phyloP scores from a whole-genome alignment of 1,140 invertebrate genomes.

The Macrotrachela quadricornifera region DNA sequence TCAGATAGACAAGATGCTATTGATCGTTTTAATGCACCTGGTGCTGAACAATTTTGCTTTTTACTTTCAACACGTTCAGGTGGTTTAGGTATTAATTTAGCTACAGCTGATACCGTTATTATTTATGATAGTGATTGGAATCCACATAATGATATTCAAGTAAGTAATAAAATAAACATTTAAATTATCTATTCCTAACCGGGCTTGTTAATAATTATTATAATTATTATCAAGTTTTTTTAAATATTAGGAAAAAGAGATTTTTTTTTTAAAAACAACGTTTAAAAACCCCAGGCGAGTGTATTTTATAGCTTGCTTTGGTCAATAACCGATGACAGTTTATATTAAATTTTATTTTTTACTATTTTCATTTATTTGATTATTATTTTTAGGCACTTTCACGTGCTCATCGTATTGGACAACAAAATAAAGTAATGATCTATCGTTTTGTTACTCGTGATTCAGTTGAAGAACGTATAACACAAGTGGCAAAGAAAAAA shows the following conservation, averaged over 20 bases:
- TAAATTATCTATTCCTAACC: too few relatives aligned
- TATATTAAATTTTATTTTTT: too few relatives aligned
- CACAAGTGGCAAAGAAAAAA: slow-evolving; percentile 87
- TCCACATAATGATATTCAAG: slow-evolving; percentile 96
- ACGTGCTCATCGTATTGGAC: slow-evolving; percentile 92
- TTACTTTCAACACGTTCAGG: slow-evolving; percentile 88
- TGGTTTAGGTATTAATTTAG: slow-evolving; percentile 93
- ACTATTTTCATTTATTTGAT: background rate
- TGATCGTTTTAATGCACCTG: slow-evolving; percentile 58
- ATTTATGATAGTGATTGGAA: slow-evolving; percentile 99
- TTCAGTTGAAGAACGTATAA: slow-evolving; percentile 94
- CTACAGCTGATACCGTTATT: slow-evolving; percentile 95
- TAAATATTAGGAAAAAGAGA: too few relatives aligned
- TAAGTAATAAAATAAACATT: slow-evolving; percentile 9
- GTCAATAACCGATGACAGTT: too few relatives aligned
- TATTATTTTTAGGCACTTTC: slow-evolving; percentile 54
- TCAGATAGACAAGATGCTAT: slow-evolving; percentile 86
- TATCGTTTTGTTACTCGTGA: slow-evolving; percentile 98
- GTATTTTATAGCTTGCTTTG: too few relatives aligned
- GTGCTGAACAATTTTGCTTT: slow-evolving; percentile 85
- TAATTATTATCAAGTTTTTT: too few relatives aligned
- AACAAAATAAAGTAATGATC: slow-evolving; percentile 95
- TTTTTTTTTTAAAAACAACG: too few relatives aligned
- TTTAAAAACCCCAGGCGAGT: too few relatives aligned
- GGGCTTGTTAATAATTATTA: too few relatives aligned